Percentiles rank a stretch among this genome's conserved stretches.
Evolutionary conservation across 2,888 invertebrate species (phyloP).

Genomic region (Helicoverpa assulta): DNA sequence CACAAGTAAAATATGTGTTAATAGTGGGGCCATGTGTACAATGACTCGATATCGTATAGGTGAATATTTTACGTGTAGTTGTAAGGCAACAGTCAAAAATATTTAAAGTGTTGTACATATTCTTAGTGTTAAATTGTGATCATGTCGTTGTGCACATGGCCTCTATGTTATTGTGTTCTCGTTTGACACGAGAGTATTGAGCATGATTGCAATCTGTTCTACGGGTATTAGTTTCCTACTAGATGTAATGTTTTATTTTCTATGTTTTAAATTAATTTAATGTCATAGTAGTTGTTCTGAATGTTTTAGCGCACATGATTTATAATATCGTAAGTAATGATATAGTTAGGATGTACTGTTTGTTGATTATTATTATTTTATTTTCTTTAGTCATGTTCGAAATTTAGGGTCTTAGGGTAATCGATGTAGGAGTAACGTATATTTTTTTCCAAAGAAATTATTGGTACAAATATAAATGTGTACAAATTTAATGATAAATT

Average conservation of each 20-base stretch:
- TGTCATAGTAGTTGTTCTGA: slow-evolving; percentile 74
- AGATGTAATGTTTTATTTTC: slow-evolving; percentile 86
- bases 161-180: slow-evolving; percentile 56
- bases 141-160: slow-evolving; percentile 78
- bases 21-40: slow-evolving; percentile 71
- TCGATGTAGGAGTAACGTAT: slow-evolving; percentile 73
- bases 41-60: slow-evolving; percentile 66
- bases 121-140: slow-evolving; percentile 87
- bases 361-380: slow-evolving; percentile 90
- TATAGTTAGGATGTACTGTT: slow-evolving; percentile 77
- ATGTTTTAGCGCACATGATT: slow-evolving; percentile 83
- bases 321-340: slow-evolving; percentile 77
- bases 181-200: slow-evolving; percentile 61
- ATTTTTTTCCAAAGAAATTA: slow-evolving; percentile 89
- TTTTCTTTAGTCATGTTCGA: slow-evolving; percentile 81
- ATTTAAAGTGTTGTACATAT: slow-evolving; percentile 78
- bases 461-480: slow-evolving; percentile 89
- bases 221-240: slow-evolving; percentile 91
- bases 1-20: slow-evolving; percentile 65
- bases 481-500: slow-evolving; percentile 86
- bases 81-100: slow-evolving; percentile 74
- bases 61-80: slow-evolving; percentile 67
- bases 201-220: slow-evolving; percentile 87
- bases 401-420: slow-evolving; percentile 80
- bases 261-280: slow-evolving; percentile 79